phyloP scores from a whole-genome alignment of 2,797 vertebrate genomes.

The Thalassophryne amazonica region DNA sequence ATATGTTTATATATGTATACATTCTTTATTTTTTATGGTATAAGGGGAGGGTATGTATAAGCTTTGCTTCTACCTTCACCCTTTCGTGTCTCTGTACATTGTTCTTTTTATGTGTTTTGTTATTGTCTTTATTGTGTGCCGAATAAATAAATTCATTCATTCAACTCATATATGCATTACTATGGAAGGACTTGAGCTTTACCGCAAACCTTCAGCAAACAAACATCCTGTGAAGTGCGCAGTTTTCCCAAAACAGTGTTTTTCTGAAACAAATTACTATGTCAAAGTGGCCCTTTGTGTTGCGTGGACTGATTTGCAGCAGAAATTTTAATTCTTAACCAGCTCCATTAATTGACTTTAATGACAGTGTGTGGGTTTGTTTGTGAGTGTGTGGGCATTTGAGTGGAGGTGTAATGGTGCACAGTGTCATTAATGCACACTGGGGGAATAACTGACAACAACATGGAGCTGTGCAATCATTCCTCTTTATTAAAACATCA shows the following conservation, averaged over 20 bases:
- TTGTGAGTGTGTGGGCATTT: slow-evolving; percentile 39
- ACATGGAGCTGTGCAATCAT: slow-evolving; percentile 65
- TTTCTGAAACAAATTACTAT: slow-evolving; percentile 6
- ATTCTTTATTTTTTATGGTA: too few relatives aligned
- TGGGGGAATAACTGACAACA: slow-evolving; percentile 40
- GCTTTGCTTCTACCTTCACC: too few relatives aligned
- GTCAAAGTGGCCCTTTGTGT: slow-evolving; percentile 1
- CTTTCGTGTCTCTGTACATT: too few relatives aligned
- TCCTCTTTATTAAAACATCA: slow-evolving; percentile 74
- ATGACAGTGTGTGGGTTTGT: slow-evolving; percentile 36
- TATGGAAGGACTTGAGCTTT: background rate
- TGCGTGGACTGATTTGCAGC: slow-evolving; percentile 26
- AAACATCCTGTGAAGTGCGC: slow-evolving; percentile 10
- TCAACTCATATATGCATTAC: too few relatives aligned
- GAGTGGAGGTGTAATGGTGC: slow-evolving; percentile 31
- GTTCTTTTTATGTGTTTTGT: too few relatives aligned
- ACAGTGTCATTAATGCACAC: slow-evolving; percentile 14
- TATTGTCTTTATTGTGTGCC: too few relatives aligned
- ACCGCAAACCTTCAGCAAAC: slow-evolving; percentile 3
- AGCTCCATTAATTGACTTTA: slow-evolving; percentile 31
- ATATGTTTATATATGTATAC: too few relatives aligned
- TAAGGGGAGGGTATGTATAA: too few relatives aligned
- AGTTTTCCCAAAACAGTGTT: slow-evolving; percentile 2
- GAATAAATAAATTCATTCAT: too few relatives aligned
- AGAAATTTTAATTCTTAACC: slow-evolving; percentile 18